Conservation (phyloP, 64 coral and sea anemone species). For the Montipora sp. region DNA sequence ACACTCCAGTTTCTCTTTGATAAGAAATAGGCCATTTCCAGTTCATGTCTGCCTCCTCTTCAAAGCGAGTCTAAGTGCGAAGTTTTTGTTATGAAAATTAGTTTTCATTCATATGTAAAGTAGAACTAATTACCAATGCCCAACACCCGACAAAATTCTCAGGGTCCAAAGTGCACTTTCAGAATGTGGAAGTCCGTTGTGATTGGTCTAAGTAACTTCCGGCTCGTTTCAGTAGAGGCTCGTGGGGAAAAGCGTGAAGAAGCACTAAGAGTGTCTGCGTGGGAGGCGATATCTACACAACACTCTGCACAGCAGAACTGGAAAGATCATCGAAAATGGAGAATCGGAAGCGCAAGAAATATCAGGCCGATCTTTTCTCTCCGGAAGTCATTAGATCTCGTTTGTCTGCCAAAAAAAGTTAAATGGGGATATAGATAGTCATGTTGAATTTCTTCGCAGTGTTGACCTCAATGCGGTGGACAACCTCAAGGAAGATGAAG, state of each 20-base stretch:
- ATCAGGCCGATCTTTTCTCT: background rate
- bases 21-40: no score
- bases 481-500: background rate
- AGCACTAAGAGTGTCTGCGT: background rate
- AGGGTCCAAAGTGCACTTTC: background rate
- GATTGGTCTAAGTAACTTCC: background rate
- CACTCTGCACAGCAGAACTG: no score
- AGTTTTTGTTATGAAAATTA: no score
- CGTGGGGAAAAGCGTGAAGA: background rate
- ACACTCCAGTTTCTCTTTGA: no score
- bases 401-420: background rate
- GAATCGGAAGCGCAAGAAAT: background rate
- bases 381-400: background rate
- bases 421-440: background rate
- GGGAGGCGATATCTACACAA: background rate
- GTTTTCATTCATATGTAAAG: no score
- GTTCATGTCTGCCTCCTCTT: no score
- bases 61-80: no score
- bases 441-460: background rate
- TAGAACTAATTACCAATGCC: no score
- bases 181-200: background rate
- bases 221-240: background rate
- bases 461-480: background rate
- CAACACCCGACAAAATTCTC: background rate
- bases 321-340: background rate